These are phyloP conservation scores for Acanthosepion lycidas DNA, from an alignment of 2,888 invertebrate species.

Conservation along the genomic window DNA sequence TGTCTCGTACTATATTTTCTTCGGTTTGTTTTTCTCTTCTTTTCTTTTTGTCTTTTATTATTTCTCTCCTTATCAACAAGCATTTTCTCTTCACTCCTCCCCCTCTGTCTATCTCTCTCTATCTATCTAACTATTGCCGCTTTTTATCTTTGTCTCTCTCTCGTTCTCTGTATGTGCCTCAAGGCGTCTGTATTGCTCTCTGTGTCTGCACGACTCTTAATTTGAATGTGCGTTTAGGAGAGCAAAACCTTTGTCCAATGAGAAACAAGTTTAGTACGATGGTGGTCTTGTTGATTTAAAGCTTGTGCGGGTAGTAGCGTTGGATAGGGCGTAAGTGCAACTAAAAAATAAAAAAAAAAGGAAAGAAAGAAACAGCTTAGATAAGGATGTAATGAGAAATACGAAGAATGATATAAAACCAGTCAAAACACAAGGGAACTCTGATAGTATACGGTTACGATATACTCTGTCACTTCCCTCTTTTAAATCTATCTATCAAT, in stretches of 20 bases:
- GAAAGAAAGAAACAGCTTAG: not conserved
- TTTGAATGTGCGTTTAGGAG: not conserved
- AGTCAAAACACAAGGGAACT: conserved; percentile 33
- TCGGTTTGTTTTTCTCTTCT: too few relatives aligned
- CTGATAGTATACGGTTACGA: not conserved
- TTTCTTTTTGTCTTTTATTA: too few relatives aligned
- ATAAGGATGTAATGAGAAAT: conserved; percentile 33
- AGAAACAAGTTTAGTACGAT: conserved; percentile 17
- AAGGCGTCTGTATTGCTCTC: not conserved
- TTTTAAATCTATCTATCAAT: not conserved
- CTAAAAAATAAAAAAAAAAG: not conserved
- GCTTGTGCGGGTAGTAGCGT: not conserved
- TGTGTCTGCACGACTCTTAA: not conserved
- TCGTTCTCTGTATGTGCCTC: not conserved
- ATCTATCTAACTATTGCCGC: not conserved
- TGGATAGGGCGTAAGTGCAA: conserved; percentile 14
- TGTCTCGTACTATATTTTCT: too few relatives aligned
- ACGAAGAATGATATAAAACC: conserved; percentile 24
- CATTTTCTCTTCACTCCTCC: not conserved
- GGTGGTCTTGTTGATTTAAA: conserved; percentile 22
- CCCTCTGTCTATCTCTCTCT: not conserved
- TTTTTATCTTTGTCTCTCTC: not conserved
- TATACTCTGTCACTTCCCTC: conserved; percentile 14
- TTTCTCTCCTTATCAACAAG: not conserved
- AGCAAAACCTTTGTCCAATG: not conserved